phyloP scores from a whole-genome alignment of 2,113 vertebrate species.

The Halichoerus grypus region DNA sequence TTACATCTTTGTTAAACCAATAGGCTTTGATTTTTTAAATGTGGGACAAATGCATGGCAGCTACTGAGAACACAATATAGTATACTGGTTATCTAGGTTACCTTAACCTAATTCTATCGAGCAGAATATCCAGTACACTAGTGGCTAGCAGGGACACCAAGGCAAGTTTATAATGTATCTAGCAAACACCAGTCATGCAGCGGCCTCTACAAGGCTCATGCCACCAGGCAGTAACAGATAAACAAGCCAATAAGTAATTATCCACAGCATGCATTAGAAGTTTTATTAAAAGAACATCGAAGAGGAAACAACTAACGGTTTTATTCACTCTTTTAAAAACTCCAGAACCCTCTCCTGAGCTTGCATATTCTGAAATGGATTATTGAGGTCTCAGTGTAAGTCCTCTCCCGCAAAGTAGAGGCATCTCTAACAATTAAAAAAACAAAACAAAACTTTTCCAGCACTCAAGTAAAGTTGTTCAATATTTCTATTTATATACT shows the following conservation, averaged over 20 bases:
- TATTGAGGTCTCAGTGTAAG: constrained; percentile 43
- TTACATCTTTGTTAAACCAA: constrained; percentile 52
- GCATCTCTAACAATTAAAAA: constrained; percentile 16
- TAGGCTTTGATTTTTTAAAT: neutral
- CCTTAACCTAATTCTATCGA: constrained; percentile 48
- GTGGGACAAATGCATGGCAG: constrained; percentile 33
- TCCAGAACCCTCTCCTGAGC: constrained; percentile 51
- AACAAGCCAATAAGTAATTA: constrained; percentile 66
- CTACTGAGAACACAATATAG: neutral
- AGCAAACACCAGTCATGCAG: constrained; percentile 76
- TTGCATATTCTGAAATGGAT: constrained; percentile 48
- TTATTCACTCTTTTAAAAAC: constrained; percentile 59
- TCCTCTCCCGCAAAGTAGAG: neutral
- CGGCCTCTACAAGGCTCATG: constrained; percentile 66
- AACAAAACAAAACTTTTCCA: neutral
- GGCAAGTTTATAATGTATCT: constrained; percentile 16
- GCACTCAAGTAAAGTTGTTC: constrained; percentile 57
- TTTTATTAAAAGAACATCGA: constrained; percentile 70
- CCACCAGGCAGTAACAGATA: constrained; percentile 63
- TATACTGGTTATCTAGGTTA: constrained; percentile 35
- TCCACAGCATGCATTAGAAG: constrained; percentile 69
- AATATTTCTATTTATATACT: constrained; percentile 24
- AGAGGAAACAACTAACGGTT: constrained; percentile 61
- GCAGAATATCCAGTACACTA: constrained; percentile 25
- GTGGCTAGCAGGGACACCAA: constrained; percentile 34